A percentile compares a stretch with the other conserved stretches of the same genome.
phyloP scores from a whole-genome alignment of 1,140 invertebrate species.

The Neodiprion fabricii region DNA sequence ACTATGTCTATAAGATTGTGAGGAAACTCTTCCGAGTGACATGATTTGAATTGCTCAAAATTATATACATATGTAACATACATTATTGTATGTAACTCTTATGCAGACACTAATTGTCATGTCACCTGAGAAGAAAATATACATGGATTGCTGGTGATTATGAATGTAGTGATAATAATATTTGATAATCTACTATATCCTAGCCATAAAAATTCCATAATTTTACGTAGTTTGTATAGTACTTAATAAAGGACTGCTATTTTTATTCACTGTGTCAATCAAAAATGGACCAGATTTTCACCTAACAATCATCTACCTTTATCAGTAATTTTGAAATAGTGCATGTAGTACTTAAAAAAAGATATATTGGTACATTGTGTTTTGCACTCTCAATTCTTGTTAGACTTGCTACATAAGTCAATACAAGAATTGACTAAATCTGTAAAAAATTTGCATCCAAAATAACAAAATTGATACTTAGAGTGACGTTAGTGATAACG shows the following conservation, averaged over 20 bases:
- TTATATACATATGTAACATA: background rate
- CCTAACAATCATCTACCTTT: no score
- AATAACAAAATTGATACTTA: no score
- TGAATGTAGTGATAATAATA: background rate
- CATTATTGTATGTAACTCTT: background rate
- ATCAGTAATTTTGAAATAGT: no score
- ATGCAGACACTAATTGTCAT: constrained; percentile 13
- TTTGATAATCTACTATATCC: background rate
- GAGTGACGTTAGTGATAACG: no score
- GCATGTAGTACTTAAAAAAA: no score
- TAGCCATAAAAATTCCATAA: background rate
- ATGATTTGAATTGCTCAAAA: constrained; percentile 4
- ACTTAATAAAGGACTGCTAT: constrained; percentile 15
- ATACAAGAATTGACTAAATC: no score
- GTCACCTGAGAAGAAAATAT: constrained; percentile 24
- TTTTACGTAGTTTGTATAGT: background rate
- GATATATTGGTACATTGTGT: no score
- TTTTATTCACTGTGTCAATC: background rate
- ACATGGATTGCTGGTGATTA: background rate
- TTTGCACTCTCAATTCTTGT: no score
- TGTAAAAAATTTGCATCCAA: no score
- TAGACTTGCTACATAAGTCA: no score
- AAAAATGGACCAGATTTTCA: background rate
- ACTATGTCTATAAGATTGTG: background rate
- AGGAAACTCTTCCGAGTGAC: constrained; percentile 27